Percentiles rank a stretch among this genome's conserved stretches.
Conservation (phyloP, 2,113 vertebrate species). For the Tragelaphus scriptus region DNA sequence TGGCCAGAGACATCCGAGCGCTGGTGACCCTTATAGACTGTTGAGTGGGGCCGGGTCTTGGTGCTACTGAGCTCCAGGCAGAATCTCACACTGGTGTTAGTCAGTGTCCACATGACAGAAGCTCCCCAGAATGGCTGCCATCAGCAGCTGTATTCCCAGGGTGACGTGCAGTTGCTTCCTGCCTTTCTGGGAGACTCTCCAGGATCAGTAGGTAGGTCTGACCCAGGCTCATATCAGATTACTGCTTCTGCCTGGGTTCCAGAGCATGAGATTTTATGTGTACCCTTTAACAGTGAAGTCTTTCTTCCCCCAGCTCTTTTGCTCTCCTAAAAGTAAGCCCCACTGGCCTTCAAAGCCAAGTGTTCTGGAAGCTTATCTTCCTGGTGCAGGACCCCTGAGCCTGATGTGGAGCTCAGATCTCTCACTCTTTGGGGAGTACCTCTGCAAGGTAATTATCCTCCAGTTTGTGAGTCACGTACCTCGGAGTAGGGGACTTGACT, state of each 20-base stretch:
- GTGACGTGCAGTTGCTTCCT: neutral
- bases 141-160: neutral
- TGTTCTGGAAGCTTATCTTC: neutral
- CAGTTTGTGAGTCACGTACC: neutral
- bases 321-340: neutral
- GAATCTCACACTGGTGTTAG: neutral
- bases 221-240: neutral
- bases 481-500: neutral
- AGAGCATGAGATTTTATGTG: neutral
- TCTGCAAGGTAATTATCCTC: neutral
- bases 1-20: neutral
- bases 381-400: neutral
- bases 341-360: neutral
- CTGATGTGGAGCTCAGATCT: neutral
- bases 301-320: neutral
- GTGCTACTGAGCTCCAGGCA: neutral
- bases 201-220: neutral
- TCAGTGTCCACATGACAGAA: neutral
- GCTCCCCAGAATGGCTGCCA: neutral
- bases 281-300: neutral
- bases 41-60: neutral
- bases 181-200: neutral
- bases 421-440: neutral
- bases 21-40: neutral
- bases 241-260: neutral